Base-by-base conservation (phyloP, 2,888 invertebrate genomes). In the Ferrisia virgata region DNA sequence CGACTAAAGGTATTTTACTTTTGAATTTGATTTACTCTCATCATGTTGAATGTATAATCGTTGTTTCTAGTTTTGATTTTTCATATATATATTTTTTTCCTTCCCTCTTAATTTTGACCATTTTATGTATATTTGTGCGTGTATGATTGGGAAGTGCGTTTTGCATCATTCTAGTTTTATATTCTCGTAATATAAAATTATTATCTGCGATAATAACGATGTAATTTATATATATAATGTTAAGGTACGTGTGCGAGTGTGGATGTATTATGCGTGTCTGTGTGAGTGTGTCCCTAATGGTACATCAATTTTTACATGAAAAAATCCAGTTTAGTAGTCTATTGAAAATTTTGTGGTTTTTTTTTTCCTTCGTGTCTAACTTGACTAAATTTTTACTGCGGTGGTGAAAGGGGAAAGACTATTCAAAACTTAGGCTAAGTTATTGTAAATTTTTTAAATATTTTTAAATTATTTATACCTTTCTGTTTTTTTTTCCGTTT, bases 391-490 rank as follows among this genome's bases (percentile, higher is more conserved):
- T 78, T 25, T 40, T 36, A 79, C 43, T 79, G 79, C 43, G 40
- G 22, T 22, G 43, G 83, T 47, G 76, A 18, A 83, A 72, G 83
- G 83, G 83, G 83, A 76, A 40, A 47, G 82, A 82, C 82, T 82
- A 69, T 83, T 83, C 83, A 83, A 64, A 25, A 39, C 43, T 47
- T 83, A 83, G 72, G 25, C 72, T 83, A 83, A 83, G 83, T 83
- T 83, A 83, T 83, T 83, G 83, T 83, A 83, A 83, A 83, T 83
- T 83, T 83, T 83, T 83, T 83, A 76, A 83, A 83, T 83, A 83
- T 83, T 83, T 83, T 83, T 83, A 83, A 83, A 83, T 83, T 83
- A 83, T 83, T 83, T 83, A 83, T 83, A 83, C 76, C 83, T 83
- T 82, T 83, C 83, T 83, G 83, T 83, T 83, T 82, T 43, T n/a